Evolutionary conservation across 2,113 vertebrate genomes (phyloP).

Genomic region (Bagarius yarrelli): DNA sequence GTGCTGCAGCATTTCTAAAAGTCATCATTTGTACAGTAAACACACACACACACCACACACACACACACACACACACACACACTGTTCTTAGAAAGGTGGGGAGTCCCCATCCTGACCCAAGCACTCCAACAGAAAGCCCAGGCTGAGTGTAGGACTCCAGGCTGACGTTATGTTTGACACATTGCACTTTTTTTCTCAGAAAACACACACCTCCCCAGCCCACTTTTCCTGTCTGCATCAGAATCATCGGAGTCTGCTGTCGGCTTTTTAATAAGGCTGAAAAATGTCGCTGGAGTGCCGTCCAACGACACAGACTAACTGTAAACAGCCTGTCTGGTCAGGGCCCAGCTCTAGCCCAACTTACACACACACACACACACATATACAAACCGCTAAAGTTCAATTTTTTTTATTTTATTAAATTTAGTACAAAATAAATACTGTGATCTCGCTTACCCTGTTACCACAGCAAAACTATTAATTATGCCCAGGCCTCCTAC

Average conservation of each 20-base stretch:
- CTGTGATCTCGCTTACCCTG: slow-evolving; percentile 33
- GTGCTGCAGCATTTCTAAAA: slow-evolving; percentile 22
- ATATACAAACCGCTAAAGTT: slow-evolving; percentile 11
- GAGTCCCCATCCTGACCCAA: slow-evolving; percentile 41
- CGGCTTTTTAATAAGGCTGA: slow-evolving; percentile 50
- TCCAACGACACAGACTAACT: slow-evolving; percentile 54
- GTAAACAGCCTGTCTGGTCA: slow-evolving; percentile 54
- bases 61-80: slow-evolving; percentile 3
- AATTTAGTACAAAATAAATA: slow-evolving; percentile 53
- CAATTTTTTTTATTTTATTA: slow-evolving; percentile 54
- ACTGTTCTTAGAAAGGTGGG: slow-evolving; percentile 27
- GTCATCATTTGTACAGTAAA: slow-evolving; percentile 33
- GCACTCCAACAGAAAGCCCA: slow-evolving; percentile 20
- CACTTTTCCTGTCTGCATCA: slow-evolving; percentile 39
- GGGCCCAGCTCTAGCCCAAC: slow-evolving; percentile 23
- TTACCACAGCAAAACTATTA: slow-evolving; percentile 47
- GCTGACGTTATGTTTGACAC: slow-evolving; percentile 43
- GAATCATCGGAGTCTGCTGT: slow-evolving; percentile 43
- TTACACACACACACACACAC: slow-evolving; percentile 25
- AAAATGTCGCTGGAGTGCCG: slow-evolving; percentile 39
- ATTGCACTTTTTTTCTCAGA: slow-evolving; percentile 37
- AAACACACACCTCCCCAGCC: not conserved
- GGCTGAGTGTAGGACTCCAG: slow-evolving; percentile 24
- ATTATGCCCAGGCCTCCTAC: slow-evolving; percentile 47
- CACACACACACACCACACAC: slow-evolving; percentile 24